These are phyloP conservation scores for Alces alces DNA, from an alignment of 2,113 vertebrate genomes.

Conservation along the genomic window DNA sequence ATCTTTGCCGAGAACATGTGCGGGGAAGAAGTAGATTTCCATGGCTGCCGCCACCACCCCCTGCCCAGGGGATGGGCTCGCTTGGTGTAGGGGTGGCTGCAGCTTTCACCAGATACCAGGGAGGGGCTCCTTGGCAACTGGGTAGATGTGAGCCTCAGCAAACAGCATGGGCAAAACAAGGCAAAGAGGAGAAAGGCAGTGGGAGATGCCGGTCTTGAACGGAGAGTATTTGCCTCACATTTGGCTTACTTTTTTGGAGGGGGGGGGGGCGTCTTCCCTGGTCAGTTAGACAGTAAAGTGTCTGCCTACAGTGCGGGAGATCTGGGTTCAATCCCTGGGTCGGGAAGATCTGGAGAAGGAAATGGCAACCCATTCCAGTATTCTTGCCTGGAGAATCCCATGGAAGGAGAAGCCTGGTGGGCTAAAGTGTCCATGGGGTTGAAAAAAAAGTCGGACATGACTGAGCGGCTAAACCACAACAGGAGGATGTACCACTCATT, in stretches of 20 bases:
- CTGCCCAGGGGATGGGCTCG: constrained; percentile 63
- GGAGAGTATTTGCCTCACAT: neutral
- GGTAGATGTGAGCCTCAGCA: constrained; percentile 39
- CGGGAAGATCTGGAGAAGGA: neutral
- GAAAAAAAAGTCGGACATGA: neutral
- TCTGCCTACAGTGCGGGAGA: neutral
- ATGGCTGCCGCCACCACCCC: constrained; percentile 57
- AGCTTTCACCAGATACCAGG: constrained; percentile 59
- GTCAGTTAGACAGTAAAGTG: neutral
- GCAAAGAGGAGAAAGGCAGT: constrained; percentile 41
- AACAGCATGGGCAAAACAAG: neutral
- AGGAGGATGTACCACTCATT: fast-evolving
- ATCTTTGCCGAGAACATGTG: constrained; percentile 69
- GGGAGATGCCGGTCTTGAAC: constrained; percentile 45
- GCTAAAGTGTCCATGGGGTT: neutral
- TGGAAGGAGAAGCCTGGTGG: neutral
- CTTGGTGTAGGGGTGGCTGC: constrained; percentile 40
- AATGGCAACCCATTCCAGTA: neutral
- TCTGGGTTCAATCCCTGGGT: neutral
- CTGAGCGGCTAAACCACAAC: neutral
- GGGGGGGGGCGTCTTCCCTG: neutral
- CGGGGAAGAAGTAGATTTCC: constrained; percentile 67
- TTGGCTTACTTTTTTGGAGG: neutral
- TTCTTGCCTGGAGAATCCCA: neutral
- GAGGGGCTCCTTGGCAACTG: constrained; percentile 70